phyloP scores from a whole-genome alignment of 2,113 vertebrate species.

The Uria aalge region DNA sequence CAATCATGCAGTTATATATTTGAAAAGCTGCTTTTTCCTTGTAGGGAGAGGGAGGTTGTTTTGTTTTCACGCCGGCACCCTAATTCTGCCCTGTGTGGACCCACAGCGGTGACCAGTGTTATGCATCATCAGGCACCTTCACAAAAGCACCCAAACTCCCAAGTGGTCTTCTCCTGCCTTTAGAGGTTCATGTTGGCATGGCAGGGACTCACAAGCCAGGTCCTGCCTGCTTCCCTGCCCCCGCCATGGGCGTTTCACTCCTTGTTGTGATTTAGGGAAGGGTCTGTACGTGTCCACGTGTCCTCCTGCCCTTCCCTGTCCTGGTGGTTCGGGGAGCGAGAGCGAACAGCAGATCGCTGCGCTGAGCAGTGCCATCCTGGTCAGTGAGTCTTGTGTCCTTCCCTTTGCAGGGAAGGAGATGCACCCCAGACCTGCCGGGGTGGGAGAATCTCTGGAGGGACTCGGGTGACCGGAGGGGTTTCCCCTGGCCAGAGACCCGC shows the following conservation, averaged over 20 bases:
- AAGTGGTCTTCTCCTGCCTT: background rate
- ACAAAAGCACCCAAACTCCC: background rate
- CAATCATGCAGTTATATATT: background rate
- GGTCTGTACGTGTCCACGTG: rapidly evolving
- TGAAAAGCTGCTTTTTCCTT: background rate
- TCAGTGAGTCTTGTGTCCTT: background rate
- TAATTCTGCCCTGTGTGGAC: rapidly evolving
- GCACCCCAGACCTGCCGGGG: background rate
- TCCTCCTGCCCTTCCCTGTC: background rate
- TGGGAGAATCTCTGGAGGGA: background rate
- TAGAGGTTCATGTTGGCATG: rapidly evolving
- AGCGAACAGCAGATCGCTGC: background rate
- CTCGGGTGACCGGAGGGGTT: rapidly evolving
- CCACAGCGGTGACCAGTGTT: rapidly evolving
- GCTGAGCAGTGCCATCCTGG: background rate
- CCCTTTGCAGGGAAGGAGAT: background rate
- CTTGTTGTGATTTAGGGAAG: background rate
- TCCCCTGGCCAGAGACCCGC: background rate
- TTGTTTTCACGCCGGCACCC: background rate
- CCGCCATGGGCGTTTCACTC: rapidly evolving
- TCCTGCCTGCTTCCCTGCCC: background rate
- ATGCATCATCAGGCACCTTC: background rate
- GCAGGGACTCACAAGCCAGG: background rate
- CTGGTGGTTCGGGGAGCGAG: background rate
- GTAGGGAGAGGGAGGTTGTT: background rate